These are phyloP conservation scores for Standfussiana lucernea DNA, from an alignment of 2,888 invertebrate genomes.

Conservation along the genomic window DNA sequence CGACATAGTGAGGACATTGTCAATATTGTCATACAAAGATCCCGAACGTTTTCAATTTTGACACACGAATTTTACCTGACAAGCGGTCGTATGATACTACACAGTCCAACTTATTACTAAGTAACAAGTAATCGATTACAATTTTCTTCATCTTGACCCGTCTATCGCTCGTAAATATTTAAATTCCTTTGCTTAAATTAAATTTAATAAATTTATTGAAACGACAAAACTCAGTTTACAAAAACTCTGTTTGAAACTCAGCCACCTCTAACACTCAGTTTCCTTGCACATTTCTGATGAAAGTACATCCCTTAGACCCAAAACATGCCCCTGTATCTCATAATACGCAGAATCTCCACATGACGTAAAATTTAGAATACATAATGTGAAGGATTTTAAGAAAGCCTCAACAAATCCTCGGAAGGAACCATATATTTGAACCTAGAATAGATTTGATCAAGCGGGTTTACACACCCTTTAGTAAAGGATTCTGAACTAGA, in stretches of 20 bases:
- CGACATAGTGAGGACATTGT: no score
- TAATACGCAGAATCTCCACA: not conserved
- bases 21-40: no score
- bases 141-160: no score
- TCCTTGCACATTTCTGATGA: not conserved
- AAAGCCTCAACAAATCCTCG: not conserved
- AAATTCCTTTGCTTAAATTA: no score
- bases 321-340: not conserved
- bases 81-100: no score
- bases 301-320: not conserved
- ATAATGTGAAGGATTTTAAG: not conserved
- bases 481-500: not conserved
- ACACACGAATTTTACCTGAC: no score
- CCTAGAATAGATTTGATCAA: conserved; percentile 3
- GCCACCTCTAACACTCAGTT: not conserved
- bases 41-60: no score
- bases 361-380: not conserved
- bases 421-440: not conserved
- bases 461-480: not conserved
- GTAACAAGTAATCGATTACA: no score
- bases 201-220: no score
- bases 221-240: no score
- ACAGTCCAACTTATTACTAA: no score
- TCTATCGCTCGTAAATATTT: no score
- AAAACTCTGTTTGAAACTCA: not conserved